These are phyloP conservation scores for Muscidifurax raptorellus DNA, from an alignment of 1,140 invertebrate genomes.

Conservation along the genomic window DNA sequence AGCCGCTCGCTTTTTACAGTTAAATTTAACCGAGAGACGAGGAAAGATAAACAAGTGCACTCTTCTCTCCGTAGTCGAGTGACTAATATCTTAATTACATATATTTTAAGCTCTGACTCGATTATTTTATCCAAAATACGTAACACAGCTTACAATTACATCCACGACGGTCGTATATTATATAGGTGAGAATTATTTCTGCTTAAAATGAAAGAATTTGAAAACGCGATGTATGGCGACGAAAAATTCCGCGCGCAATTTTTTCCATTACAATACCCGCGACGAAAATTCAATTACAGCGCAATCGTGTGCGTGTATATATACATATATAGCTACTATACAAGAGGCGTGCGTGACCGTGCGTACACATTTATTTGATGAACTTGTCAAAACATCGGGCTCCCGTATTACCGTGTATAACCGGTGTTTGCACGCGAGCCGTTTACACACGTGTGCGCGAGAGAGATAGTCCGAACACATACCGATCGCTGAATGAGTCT, in stretches of 20 bases:
- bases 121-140: neutral
- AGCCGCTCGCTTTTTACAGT: neutral
- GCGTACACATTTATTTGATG: slow-evolving; percentile 30
- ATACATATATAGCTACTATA: neutral
- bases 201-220: too few relatives aligned
- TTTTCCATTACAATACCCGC: too few relatives aligned
- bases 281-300: too few relatives aligned
- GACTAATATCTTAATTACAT: slow-evolving; percentile 11
- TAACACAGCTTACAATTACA: too few relatives aligned
- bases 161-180: too few relatives aligned
- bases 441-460: slow-evolving; percentile 25
- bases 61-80: neutral
- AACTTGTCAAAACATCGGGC: slow-evolving; percentile 43
- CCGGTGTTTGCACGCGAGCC: slow-evolving; percentile 28
- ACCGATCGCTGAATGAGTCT: too few relatives aligned
- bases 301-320: too few relatives aligned
- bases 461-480: too few relatives aligned
- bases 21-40: neutral
- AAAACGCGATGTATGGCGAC: too few relatives aligned
- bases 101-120: neutral
- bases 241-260: too few relatives aligned
- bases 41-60: too few relatives aligned
- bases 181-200: neutral
- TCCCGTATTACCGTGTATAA: slow-evolving; percentile 7
- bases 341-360: neutral